Base-by-base conservation (phyloP, 2,888 invertebrate genomes). In the Catocala sponsa region DNA sequence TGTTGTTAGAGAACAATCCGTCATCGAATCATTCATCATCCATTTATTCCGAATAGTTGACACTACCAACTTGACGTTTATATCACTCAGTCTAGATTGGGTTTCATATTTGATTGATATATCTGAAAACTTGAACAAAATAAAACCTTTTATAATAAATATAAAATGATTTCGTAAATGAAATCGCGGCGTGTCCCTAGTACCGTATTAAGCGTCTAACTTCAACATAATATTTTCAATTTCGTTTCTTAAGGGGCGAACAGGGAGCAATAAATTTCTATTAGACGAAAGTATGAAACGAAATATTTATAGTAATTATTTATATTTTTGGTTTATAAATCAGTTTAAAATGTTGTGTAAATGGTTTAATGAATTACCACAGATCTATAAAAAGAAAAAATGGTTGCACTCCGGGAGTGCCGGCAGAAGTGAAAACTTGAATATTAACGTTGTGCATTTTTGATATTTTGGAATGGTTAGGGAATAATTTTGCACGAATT, bases 1-100 rank as follows among this genome's bases (percentile, higher is more conserved):
- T 25, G 25, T 47, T 25, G 2, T 4, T 13, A 25, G 32, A 9
- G 48, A 44, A 46, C 48, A n/a, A 33, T 25, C 33, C 15, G 11
- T 13, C 63, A 69, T 67, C 53, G 70, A 72, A 59, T 70, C 60
- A 65, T 68, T 66, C 57, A 65, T 68, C 68, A 25, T 47, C 10
- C 47, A 25, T 47, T 15, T 47, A 25, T 25, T 25, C 13, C 47
- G 15, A 25, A 47, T 47, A 47, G 25, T 47, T 47, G 47, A 25
- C 6, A 9, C 47, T n/a, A n/a, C 43, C 6, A 43, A 43, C 35
- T 38, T 38, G 35, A 38, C 35, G 35, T 47, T 47, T 25, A 47
- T 47, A 47, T 47, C 15, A 25, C 13, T 47, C 25, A 5, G 7
- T 25, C 9, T 47, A 47, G 15, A 47, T 38, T 38, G 13, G 13